Conservation (phyloP, 2,797 vertebrate species). For the Momotus momota region DNA sequence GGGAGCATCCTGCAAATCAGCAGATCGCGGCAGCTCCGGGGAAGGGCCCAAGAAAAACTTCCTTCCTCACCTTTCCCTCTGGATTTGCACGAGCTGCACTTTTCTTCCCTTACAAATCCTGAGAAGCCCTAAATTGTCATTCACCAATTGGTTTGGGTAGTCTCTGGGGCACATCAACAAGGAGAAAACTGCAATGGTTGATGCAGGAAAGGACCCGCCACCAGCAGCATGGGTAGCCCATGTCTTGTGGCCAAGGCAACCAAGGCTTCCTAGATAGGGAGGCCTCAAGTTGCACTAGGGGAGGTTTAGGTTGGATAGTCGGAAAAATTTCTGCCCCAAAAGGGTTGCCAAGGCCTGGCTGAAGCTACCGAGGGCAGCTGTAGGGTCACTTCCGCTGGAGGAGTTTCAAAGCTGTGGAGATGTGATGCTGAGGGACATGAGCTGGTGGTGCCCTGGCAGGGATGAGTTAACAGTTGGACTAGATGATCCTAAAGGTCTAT, state of each 20-base stretch:
- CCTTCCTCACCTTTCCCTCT: not conserved
- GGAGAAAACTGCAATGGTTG: not conserved
- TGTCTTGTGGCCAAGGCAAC: not conserved
- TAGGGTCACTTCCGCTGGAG: not conserved
- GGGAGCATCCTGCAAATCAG: not conserved
- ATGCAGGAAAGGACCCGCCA: not conserved
- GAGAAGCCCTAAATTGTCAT: not conserved
- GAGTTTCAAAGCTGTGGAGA: not conserved
- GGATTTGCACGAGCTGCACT: not conserved
- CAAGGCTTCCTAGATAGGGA: not conserved
- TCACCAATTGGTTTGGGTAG: not conserved
- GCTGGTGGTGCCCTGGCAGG: not conserved
- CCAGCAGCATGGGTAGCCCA: not conserved
- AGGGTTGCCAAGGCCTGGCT: not conserved
- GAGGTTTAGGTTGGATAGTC: not conserved
- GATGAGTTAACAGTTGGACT: not conserved
- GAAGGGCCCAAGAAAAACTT: not conserved
- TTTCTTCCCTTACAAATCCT: not conserved
- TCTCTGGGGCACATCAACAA: not conserved
- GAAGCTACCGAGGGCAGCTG: not conserved
- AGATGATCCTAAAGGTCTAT: not conserved
- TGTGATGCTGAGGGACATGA: not conserved
- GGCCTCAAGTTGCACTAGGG: not conserved
- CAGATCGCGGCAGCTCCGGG: fast-evolving
- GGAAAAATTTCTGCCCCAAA: not conserved